These are phyloP conservation scores for Neodiprion fabricii DNA, from an alignment of 1,140 invertebrate genomes.

Conservation along the genomic window DNA sequence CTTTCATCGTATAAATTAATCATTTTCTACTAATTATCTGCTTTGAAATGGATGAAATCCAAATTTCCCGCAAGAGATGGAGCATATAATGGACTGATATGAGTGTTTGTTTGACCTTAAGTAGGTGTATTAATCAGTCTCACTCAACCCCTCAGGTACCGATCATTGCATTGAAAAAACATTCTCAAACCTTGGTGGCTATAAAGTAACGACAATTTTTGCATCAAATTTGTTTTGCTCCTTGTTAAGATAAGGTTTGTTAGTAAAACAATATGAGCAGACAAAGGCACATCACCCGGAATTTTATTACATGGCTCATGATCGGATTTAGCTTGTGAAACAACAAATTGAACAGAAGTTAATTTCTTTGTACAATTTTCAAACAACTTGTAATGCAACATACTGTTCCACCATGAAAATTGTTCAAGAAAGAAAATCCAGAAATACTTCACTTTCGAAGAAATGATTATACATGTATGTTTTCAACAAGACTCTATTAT, in stretches of 20 bases:
- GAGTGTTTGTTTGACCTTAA: conserved; percentile 34
- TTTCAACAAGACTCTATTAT: background rate
- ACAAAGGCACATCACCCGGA: no score
- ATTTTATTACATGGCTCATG: no score
- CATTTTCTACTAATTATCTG: background rate
- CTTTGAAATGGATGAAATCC: background rate
- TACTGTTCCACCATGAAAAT: background rate
- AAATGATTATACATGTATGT: conserved; percentile 11
- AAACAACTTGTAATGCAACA: background rate
- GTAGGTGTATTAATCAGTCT: conserved; percentile 30
- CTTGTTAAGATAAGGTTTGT: no score
- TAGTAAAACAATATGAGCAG: no score
- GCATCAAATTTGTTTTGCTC: no score
- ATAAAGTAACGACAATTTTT: no score
- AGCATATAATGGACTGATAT: conserved; percentile 40
- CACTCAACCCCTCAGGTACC: conserved; percentile 32
- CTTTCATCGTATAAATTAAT: background rate
- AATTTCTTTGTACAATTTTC: background rate
- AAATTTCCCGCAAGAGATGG: background rate
- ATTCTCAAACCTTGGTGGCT: conserved; percentile 19
- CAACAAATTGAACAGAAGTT: background rate
- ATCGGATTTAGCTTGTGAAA: background rate
- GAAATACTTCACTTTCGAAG: background rate
- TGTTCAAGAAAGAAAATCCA: background rate
- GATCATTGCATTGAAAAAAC: conserved; percentile 33